Percentiles rank a stretch among this genome's conserved stretches.
Conservation (phyloP, 2,113 vertebrate genomes). For the Calidris pugnax region DNA sequence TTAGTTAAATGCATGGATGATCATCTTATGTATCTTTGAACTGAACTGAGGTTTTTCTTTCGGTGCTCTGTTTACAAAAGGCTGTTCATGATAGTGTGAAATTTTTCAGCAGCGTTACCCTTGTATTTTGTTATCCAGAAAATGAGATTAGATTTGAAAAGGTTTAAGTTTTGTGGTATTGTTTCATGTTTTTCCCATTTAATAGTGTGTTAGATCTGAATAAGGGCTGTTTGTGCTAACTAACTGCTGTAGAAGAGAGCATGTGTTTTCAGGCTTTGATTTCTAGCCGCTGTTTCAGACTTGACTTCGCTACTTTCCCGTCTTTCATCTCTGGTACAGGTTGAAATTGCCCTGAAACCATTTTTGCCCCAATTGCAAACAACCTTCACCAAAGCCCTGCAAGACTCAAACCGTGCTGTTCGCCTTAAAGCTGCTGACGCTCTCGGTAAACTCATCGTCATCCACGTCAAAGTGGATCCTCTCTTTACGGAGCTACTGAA, state of each 20-base stretch:
- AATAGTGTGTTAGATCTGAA: background rate
- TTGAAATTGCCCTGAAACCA: slow-evolving; percentile 94
- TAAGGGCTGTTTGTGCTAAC: background rate
- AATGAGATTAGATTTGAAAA: background rate
- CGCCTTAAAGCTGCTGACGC: slow-evolving; percentile 92
- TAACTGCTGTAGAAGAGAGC: background rate
- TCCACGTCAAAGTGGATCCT: slow-evolving; percentile 95
- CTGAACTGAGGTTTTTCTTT: background rate
- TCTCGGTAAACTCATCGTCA: slow-evolving; percentile 91
- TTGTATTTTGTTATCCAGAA: background rate
- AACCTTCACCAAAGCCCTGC: slow-evolving; percentile 95
- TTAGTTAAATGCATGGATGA: background rate
- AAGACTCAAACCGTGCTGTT: slow-evolving; percentile 91
- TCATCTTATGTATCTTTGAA: background rate
- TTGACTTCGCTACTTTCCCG: background rate
- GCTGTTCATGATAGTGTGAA: background rate
- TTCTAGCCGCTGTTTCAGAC: background rate
- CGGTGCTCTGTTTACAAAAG: background rate
- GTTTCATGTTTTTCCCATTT: background rate
- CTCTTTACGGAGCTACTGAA: slow-evolving; percentile 92
- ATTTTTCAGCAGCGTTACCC: background rate
- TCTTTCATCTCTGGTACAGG: slow-evolving; percentile 71
- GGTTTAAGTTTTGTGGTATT: background rate
- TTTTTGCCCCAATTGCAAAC: slow-evolving; percentile 98
- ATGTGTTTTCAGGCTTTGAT: background rate